Base-by-base conservation (phyloP, 2,797 vertebrate species). In the Selene dorsalis region DNA sequence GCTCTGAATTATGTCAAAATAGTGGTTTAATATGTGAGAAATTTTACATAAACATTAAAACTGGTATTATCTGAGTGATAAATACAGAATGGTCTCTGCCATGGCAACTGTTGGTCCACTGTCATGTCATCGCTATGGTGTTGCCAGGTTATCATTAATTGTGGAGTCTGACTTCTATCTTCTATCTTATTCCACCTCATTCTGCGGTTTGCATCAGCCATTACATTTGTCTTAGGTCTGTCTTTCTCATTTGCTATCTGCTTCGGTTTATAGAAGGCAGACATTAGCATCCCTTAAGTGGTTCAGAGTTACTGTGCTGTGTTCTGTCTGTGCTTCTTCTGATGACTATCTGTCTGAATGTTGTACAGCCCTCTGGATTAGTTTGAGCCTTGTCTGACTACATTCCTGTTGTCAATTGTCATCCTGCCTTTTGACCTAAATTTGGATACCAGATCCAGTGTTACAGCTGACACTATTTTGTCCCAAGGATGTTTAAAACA, bases 151-250 rank as follows among this genome's bases (percentile, higher is more conserved):
- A 14, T 57, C 10, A 63, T 28, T 45, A 52, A 77, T 61, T 0
- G 9, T 53, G 4, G 0, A n/a, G 3, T 11, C 53, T 26, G 55
- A 73, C 22, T 55, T 35, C 32, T 35, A 35, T 35, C 32, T 35
- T n/a, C n/a, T n/a, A n/a, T n/a, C n/a, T 1, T 35, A 35, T 69
- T 39, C 9, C 6, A 13, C 65, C 39, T 26, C 6, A 22, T 43
- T 81, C 43, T 16, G 28, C 32, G 67, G 22, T 43, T 58, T 3
- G n/a, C 43, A 39, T 52, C 20, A 73, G 47, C 14, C 55, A 55
- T 24, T 59, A 59, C 2, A 11, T 45, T 28, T 28, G 16, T 52
- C 30, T 60, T 53, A 60, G 3, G 0, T 50, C 30, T 13, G 50
- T 55, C 32, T 35, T 50, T 48, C 20, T 79, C 20, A 53, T 32